Percentiles rank a stretch among this genome's conserved stretches.
These are phyloP conservation scores for Rynchops niger DNA, from an alignment of 2,113 vertebrate genomes.

Conservation along the genomic window DNA sequence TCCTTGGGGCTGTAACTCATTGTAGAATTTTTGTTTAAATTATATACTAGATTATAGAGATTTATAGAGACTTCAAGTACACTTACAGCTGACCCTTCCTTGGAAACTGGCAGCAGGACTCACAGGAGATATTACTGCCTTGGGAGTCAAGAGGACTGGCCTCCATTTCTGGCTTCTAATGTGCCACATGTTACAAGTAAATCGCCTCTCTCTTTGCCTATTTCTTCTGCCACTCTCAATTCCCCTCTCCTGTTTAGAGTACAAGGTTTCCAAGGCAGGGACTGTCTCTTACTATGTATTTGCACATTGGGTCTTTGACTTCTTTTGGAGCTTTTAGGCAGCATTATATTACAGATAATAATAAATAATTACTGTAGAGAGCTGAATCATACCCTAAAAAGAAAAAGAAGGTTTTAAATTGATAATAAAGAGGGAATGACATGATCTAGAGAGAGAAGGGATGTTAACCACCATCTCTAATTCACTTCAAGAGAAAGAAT, in stretches of 20 bases:
- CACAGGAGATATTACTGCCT: neutral
- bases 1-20: neutral
- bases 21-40: neutral
- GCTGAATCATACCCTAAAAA: conserved; percentile 41
- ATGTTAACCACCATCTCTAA: conserved; percentile 38
- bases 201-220: conserved; percentile 27
- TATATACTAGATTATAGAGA: neutral
- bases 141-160: neutral
- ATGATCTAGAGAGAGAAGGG: conserved; percentile 20
- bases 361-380: conserved; percentile 63
- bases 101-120: neutral
- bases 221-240: conserved; percentile 32
- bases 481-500: conserved; percentile 49
- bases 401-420: conserved; percentile 31
- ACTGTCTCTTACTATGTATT: conserved; percentile 13
- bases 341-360: conserved; percentile 59
- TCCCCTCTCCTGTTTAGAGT: neutral
- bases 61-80: neutral
- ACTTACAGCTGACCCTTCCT: neutral
- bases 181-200: neutral
- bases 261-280: neutral
- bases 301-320: conserved; percentile 35
- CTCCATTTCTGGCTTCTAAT: conserved; percentile 25
- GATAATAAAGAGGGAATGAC: conserved; percentile 40
- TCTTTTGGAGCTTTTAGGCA: conserved; percentile 60